These are phyloP conservation scores for Epinotia nisella DNA, from an alignment of 2,888 invertebrate species.

Conservation along the genomic window DNA sequence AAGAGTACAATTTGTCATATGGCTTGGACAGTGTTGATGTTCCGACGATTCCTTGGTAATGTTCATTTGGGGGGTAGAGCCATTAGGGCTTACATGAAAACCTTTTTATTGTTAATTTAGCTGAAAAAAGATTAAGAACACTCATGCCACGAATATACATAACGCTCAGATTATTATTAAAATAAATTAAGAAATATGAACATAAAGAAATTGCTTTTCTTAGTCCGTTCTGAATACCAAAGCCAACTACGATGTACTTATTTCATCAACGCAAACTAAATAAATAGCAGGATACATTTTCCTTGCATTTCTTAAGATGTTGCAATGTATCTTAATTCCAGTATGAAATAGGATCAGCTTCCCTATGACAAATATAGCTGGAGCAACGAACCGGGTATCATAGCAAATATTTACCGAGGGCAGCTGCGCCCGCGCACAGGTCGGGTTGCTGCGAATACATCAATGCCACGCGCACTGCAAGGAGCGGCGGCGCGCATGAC, in stretches of 20 bases:
- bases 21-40: slow-evolving; percentile 73
- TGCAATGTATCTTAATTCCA: slow-evolving; percentile 30
- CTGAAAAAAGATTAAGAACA: not conserved
- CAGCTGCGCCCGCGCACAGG: slow-evolving; percentile 61
- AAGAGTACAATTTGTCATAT: slow-evolving; percentile 79
- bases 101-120: slow-evolving; percentile 41
- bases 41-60: slow-evolving; percentile 76
- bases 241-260: not conserved
- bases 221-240: not conserved
- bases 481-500: slow-evolving; percentile 9
- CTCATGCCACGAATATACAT: too few species aligned
- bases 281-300: not conserved
- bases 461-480: slow-evolving; percentile 62
- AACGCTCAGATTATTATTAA: too few species aligned
- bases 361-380: slow-evolving; percentile 73
- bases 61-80: slow-evolving; percentile 65
- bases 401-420: slow-evolving; percentile 75
- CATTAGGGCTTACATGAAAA: slow-evolving; percentile 60
- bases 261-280: not conserved
- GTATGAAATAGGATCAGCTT: slow-evolving; percentile 60
- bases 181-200: too few species aligned
- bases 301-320: slow-evolving; percentile 2
- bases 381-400: slow-evolving; percentile 73
- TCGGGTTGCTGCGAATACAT: slow-evolving; percentile 61
- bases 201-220: too few species aligned